Conservation (phyloP, 2,113 vertebrate genomes). For the Alethe castanea region DNA sequence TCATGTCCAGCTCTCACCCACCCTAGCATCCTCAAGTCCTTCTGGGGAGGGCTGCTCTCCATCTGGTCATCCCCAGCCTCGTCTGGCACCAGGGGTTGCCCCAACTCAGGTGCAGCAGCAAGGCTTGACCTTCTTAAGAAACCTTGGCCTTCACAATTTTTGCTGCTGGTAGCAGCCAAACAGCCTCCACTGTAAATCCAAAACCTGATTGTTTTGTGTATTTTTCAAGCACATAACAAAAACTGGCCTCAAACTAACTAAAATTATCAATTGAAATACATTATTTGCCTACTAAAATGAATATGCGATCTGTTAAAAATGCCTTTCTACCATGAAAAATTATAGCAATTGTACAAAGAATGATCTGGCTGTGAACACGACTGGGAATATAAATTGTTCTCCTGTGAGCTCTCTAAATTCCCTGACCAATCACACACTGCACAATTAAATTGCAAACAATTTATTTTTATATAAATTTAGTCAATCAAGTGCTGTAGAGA, state of each 20-base stretch:
- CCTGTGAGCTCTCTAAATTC: background rate
- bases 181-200: background rate
- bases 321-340: background rate
- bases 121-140: rapidly evolving
- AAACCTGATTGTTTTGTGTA: background rate
- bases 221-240: background rate
- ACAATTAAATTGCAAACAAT: background rate
- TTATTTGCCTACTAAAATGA: background rate
- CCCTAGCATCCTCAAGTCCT: background rate
- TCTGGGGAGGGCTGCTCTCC: background rate
- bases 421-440: background rate
- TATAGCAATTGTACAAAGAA: background rate
- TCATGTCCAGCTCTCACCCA: background rate
- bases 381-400: background rate
- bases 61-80: background rate
- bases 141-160: background rate
- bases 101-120: rapidly evolving
- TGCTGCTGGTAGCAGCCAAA: background rate
- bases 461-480: background rate
- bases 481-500: background rate
- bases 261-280: background rate
- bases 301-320: background rate
- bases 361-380: background rate
- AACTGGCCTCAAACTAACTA: background rate
- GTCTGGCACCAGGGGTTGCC: rapidly evolving